These are phyloP conservation scores for Otis tarda DNA, from an alignment of 2,113 vertebrate genomes.

Conservation along the genomic window DNA sequence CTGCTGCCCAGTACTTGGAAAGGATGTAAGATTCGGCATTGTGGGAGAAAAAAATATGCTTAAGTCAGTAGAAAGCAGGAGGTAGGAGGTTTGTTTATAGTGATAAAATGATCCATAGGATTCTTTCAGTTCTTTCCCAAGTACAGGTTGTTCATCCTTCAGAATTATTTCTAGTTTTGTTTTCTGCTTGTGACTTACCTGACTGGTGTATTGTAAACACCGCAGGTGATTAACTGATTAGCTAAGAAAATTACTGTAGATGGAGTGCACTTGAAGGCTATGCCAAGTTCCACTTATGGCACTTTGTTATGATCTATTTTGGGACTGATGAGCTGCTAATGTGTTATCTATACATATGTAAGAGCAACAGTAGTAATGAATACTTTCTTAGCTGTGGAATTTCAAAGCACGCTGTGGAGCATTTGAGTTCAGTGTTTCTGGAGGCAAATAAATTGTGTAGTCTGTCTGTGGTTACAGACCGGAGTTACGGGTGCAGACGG, in stretches of 20 bases:
- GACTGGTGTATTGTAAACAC: not conserved
- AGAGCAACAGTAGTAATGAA: not conserved
- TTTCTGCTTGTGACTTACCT: not conserved
- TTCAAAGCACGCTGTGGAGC: not conserved
- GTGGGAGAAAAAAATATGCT: not conserved
- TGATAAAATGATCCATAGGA: not conserved
- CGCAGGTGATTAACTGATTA: not conserved
- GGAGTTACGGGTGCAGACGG: not conserved
- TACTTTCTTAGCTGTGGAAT: not conserved
- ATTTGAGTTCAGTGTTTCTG: not conserved
- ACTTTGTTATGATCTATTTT: constrained; percentile 13
- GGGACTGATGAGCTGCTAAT: not conserved
- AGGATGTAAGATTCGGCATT: not conserved
- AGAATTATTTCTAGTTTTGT: not conserved
- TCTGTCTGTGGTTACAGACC: not conserved
- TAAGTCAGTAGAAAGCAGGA: not conserved
- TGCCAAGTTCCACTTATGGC: not conserved
- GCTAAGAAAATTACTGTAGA: not conserved
- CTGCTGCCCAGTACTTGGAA: not conserved
- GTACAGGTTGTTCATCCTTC: not conserved
- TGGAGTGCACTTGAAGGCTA: not conserved
- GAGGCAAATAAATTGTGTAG: not conserved
- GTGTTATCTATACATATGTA: constrained; percentile 1
- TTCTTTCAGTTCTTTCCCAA: not conserved
- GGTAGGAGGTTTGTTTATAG: not conserved